Evolutionary conservation across 2,113 vertebrate species (phyloP).

Genomic region (Cacatua alba): DNA sequence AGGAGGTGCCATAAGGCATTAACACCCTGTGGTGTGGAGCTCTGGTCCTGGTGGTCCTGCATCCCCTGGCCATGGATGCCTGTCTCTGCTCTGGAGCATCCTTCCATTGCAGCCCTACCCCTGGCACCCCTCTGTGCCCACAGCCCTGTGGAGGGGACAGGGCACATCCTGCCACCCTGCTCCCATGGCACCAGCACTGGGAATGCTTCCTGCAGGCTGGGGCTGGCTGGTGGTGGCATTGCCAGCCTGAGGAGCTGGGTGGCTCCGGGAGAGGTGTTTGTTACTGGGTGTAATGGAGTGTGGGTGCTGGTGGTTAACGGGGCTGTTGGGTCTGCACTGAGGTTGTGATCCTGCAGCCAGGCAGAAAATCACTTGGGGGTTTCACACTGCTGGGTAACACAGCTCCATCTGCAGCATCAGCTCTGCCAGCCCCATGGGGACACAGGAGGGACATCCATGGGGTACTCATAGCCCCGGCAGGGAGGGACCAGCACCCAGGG

Average conservation of each 20-base stretch:
- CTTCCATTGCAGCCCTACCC: not conserved
- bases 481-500: not conserved
- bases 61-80: rapidly evolving
- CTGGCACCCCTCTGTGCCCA: not conserved
- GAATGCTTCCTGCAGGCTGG: not conserved
- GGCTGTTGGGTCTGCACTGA: not conserved
- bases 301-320: not conserved
- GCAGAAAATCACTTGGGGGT: not conserved
- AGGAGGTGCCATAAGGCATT: rapidly evolving
- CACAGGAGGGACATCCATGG: not conserved
- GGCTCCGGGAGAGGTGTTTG: not conserved
- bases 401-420: not conserved
- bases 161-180: not conserved
- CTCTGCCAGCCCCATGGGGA: not conserved
- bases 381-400: rapidly evolving
- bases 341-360: not conserved
- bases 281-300: not conserved
- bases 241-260: not conserved
- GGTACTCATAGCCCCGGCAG: rapidly evolving
- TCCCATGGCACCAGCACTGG: rapidly evolving
- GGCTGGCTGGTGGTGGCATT: not conserved
- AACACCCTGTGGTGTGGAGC: not conserved
- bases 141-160: not conserved
- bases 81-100: not conserved
- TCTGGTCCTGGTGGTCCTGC: not conserved